Evolutionary conservation across 2,797 vertebrate species (phyloP).

Genomic region (Lates japonicus): DNA sequence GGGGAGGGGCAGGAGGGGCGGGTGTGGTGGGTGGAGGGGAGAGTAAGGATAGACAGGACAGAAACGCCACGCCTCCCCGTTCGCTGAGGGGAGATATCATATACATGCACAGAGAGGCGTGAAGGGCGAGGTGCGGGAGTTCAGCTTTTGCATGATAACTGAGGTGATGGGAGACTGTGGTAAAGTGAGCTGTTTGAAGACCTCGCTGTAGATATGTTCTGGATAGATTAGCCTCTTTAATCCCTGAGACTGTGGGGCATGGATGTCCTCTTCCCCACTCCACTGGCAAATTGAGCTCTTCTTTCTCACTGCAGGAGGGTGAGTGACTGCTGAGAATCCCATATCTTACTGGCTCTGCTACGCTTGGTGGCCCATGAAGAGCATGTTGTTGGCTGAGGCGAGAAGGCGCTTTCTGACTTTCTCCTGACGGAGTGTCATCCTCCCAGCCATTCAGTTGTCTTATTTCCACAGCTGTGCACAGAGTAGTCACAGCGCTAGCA

Average conservation of each 20-base stretch:
- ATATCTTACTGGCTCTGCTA: slow-evolving; percentile 33
- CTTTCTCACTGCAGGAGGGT: slow-evolving; percentile 26
- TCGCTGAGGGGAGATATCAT: slow-evolving; percentile 57
- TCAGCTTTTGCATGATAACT: slow-evolving; percentile 41
- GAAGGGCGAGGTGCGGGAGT: slow-evolving; percentile 22
- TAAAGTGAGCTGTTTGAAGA: slow-evolving; percentile 57
- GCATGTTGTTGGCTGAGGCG: slow-evolving; percentile 26
- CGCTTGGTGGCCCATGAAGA: slow-evolving; percentile 54
- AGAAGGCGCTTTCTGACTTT: slow-evolving; percentile 16
- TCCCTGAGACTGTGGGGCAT: slow-evolving; percentile 58
- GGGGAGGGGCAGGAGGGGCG: slow-evolving; percentile 52
- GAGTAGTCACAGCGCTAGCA: background rate
- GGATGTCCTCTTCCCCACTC: slow-evolving; percentile 56
- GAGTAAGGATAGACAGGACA: slow-evolving; percentile 54
- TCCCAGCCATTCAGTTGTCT: slow-evolving; percentile 1
- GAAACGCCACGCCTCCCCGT: slow-evolving; percentile 51
- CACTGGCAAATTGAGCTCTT: slow-evolving; percentile 49
- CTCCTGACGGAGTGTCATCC: slow-evolving; percentile 23
- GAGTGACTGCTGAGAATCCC: slow-evolving; percentile 54
- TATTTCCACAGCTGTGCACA: slow-evolving; percentile 2
- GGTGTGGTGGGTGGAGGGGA: too few species aligned
- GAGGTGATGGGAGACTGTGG: slow-evolving; percentile 12
- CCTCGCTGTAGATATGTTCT: slow-evolving; percentile 38
- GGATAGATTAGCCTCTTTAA: slow-evolving; percentile 66
- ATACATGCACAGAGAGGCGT: background rate